Evolutionary conservation across 2,797 vertebrate genomes (phyloP), one percentile per base, ranked within the genome.

Genomic region (Synanceia verrucosa): DNA sequence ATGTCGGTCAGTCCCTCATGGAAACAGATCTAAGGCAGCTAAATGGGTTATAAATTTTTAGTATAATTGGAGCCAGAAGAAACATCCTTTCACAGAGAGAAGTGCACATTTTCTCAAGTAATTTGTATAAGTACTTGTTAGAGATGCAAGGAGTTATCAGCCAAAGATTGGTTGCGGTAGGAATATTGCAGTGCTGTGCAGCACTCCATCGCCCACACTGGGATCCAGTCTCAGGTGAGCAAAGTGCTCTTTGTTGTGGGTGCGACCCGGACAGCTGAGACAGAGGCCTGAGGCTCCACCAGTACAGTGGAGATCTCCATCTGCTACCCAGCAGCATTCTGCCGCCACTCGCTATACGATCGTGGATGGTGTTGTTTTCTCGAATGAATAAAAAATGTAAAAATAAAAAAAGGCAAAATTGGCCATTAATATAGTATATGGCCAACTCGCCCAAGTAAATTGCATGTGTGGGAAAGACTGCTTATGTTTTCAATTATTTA

Each of bases 1-100:
- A 37, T 65, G 34, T 41, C 37, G 63, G 50, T n/a, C 18, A 9
- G 44, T 29, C 46, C 60, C 37, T 62, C 23, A 3, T 46, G 50
- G 23, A 57, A 64, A 26, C 21, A 50, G 19, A 76, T 73, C 41
- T 23, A 36, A 1, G 13, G 19, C 63, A 71, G 58, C 50, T 59
- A 57, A 76, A 66, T 66, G 14, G 41, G 19, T 48, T 13, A 18
- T 62, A 29, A 16, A 26, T 65, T 64, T 65, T 16, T 10, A 48
- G 6, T 39, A 10, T 29, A 65, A 72, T 19, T 69, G 64, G 33
- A 44, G 55, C 64, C 43, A 68, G 43, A 75, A 46, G 50, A 48
- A 52, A 48, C 50, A 65, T n/a, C 1, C 9, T 56, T 31, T 44
- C 4, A 72, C n/a, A 43, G 21, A 28, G 48, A 39, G 37, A 56